Evolutionary conservation across 2,113 vertebrate genomes (phyloP), one percentile per base, ranked within the genome.

Genomic region (Elachura formosa): DNA sequence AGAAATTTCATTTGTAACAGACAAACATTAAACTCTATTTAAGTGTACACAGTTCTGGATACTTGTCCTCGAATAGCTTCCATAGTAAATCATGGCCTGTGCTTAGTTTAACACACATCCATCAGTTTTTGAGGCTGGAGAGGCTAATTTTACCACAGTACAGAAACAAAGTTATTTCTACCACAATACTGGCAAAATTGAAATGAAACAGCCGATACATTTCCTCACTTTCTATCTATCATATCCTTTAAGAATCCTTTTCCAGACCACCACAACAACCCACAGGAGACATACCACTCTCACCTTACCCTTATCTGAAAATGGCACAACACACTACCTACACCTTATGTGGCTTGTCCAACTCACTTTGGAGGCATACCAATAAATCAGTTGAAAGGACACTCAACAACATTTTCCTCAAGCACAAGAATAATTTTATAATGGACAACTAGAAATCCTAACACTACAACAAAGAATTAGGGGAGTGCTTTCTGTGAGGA

Each of bases 1-100:
- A 96, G 90, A 96, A 94, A 87, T 78, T 78, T 83, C 15, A 93
- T 92, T 94, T 94, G 59, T 86, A 93, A 90, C 43, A 87, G 17
- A 66, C 40, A 55, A 87, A 76, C 66, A 87, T 73, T 78, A 29
- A 68, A 75, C 48, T 91, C 34, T 85, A 64, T 66, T 93, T 86
- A 54, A 91, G 29, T 12, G 11, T 48, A 69, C 46, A 75, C 49
- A 29, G n/a, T 38, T 90, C 45, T 71, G 61, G 17, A 68, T 55
- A 52, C 31, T 63, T 45, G 15, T 23, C 72, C 71, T 67, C 56
- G 51, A 82, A 33, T 19, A 58, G 7, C 52, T 38, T 71, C 68
- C 38, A n/a, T 4, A 93, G 36, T 41, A 67, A 75, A 55, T 19
- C 12, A 67, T 9, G 34, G 48, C 9, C 59, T 22, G 33, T 28